Percentiles rank a stretch among this genome's conserved stretches.
phyloP scores from a whole-genome alignment of 2,888 invertebrate species.

The Prosopocoilus inquinatus region DNA sequence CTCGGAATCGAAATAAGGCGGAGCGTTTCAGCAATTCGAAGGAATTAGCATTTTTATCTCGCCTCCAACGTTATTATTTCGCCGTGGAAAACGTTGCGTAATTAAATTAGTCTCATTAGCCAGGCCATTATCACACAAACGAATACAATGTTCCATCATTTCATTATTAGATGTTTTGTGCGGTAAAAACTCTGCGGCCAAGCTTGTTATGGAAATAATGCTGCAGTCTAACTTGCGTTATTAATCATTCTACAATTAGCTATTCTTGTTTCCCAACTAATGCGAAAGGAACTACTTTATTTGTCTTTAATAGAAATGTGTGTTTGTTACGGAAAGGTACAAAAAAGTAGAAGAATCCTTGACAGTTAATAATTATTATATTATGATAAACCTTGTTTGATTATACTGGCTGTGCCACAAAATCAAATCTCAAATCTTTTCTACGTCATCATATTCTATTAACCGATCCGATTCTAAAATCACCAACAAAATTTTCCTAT shows the following conservation, averaged over 20 bases:
- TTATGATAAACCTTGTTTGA: no score
- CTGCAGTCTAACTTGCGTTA: slow-evolving; percentile 1
- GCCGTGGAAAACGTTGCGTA: slow-evolving; percentile 4
- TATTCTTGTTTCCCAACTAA: no score
- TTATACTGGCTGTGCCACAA: no score
- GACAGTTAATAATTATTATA: no score
- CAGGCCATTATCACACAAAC: neutral
- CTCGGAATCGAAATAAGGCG: slow-evolving; percentile 1
- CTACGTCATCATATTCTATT: no score
- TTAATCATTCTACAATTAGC: slow-evolving; percentile 1
- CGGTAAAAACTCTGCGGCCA: neutral
- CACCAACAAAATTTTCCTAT: no score
- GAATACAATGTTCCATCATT: neutral
- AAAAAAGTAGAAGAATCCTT: no score
- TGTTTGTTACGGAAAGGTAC: no score
- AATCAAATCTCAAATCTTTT: no score
- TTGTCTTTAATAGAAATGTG: no score
- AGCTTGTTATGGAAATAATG: slow-evolving; percentile 1
- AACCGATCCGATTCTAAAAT: no score
- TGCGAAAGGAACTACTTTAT: no score
- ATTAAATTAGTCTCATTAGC: slow-evolving; percentile 16
- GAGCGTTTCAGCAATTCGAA: neutral
- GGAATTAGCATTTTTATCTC: slow-evolving; percentile 9
- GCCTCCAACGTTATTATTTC: neutral
- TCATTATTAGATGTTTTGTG: slow-evolving; percentile 3